Conservation (phyloP, 2,888 invertebrate genomes). For the Buathra laborator region DNA sequence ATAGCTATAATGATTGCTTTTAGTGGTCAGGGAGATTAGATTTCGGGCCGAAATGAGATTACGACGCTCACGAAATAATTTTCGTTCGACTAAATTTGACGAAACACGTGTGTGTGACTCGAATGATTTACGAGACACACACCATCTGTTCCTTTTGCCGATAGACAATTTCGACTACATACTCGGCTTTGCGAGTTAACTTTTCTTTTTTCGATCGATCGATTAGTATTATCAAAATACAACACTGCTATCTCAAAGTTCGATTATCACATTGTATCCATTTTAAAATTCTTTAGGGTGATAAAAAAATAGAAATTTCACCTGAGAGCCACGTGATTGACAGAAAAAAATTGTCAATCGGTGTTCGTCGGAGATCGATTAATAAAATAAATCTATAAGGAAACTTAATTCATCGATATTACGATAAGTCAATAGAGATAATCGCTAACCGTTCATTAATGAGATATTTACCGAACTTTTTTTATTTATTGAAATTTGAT, state of each 20-base stretch:
- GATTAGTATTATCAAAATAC: not conserved
- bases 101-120: not conserved
- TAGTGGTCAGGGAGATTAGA: not conserved
- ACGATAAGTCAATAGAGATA: not conserved
- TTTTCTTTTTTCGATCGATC: not conserved
- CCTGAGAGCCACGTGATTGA: not conserved
- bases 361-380: not conserved
- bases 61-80: not conserved
- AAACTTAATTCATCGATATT: not conserved
- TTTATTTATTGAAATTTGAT: no score
- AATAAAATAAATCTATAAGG: not conserved
- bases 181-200: not conserved
- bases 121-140: not conserved
- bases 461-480: not conserved
- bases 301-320: no score
- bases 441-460: not conserved
- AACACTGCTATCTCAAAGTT: not conserved
- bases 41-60: not conserved
- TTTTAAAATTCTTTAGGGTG: not conserved
- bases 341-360: not conserved
- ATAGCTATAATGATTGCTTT: not conserved
- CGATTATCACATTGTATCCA: not conserved
- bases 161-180: not conserved
- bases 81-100: not conserved
- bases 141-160: not conserved